phyloP scores from a whole-genome alignment of 37 sponge, comb jelly and placozoan genomes.

The Theonella swinhoei region DNA sequence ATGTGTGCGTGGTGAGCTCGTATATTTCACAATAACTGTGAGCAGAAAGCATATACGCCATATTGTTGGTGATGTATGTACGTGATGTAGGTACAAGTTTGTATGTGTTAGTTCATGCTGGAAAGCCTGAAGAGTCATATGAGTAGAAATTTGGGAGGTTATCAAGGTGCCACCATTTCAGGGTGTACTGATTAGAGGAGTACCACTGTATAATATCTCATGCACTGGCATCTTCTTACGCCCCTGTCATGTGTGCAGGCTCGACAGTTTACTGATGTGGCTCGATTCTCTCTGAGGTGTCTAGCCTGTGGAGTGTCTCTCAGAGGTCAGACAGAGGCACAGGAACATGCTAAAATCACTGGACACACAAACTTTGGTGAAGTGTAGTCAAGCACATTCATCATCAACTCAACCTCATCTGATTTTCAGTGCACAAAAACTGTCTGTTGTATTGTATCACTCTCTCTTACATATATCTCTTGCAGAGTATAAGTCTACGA shows the following conservation, averaged over 20 bases:
- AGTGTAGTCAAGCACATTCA: conserved; percentile 26
- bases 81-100: no score
- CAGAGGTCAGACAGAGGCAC: conserved; percentile 66
- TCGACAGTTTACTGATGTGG: conserved; percentile 69
- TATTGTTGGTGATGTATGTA: no score
- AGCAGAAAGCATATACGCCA: no score
- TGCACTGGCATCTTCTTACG: neutral
- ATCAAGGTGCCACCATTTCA: no score
- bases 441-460: no score
- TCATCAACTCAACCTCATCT: neutral
- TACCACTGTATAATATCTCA: neutral
- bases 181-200: conserved; percentile 1
- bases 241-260: conserved; percentile 40
- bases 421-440: neutral
- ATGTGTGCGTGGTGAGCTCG: no score
- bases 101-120: no score
- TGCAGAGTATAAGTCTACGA: no score
- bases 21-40: no score
- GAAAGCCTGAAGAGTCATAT: no score
- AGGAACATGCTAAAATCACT: conserved; percentile 70
- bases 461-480: neutral
- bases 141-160: no score
- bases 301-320: conserved; percentile 59
- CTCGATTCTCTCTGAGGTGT: conserved; percentile 76
- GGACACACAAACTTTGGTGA: conserved; percentile 88